Conservation (phyloP, 92 coral and sea anemone genomes). For the Phenganax stokvisi region DNA sequence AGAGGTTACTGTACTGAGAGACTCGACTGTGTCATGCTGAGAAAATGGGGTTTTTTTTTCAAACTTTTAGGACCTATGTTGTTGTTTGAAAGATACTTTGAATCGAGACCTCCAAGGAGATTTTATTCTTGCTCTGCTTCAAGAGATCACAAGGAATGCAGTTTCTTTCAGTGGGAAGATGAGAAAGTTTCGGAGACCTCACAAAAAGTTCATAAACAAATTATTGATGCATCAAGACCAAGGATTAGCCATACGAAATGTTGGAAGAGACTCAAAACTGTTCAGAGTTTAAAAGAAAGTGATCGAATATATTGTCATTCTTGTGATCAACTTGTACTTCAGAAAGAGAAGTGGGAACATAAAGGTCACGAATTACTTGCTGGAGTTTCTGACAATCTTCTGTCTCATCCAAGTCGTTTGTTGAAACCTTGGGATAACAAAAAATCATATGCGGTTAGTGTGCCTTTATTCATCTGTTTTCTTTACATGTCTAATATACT, state of each 20-base stretch:
- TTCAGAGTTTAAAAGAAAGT: constrained; percentile 31
- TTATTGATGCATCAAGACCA: constrained; percentile 57
- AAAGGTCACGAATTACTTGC: constrained; percentile 46
- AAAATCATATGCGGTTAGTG: constrained; percentile 84
- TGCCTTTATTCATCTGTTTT: neutral
- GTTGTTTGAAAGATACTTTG: constrained; percentile 89
- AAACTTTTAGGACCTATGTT: constrained; percentile 82
- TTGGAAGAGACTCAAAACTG: constrained; percentile 40
- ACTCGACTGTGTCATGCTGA: neutral
- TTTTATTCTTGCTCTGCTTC: constrained; percentile 95
- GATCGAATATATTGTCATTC: constrained; percentile 67
- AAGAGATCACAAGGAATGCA: constrained; percentile 79
- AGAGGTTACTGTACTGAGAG: no score
- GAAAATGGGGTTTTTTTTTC: neutral
- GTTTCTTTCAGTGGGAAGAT: constrained; percentile 93
- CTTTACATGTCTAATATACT: neutral
- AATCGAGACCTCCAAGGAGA: constrained; percentile 56
- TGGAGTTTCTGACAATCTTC: constrained; percentile 45
- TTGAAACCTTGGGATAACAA: constrained; percentile 79
- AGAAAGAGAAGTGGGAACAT: constrained; percentile 47
- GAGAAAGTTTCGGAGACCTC: constrained; percentile 70
- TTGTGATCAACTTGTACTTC: constrained; percentile 58
- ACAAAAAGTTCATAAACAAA: constrained; percentile 60
- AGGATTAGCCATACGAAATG: constrained; percentile 36
- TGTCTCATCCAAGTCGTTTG: constrained; percentile 64